Percentiles rank a stretch among this genome's conserved stretches.
These are phyloP conservation scores for Brachyistius frenatus DNA, from an alignment of 2,113 vertebrate species.

Conservation along the genomic window DNA sequence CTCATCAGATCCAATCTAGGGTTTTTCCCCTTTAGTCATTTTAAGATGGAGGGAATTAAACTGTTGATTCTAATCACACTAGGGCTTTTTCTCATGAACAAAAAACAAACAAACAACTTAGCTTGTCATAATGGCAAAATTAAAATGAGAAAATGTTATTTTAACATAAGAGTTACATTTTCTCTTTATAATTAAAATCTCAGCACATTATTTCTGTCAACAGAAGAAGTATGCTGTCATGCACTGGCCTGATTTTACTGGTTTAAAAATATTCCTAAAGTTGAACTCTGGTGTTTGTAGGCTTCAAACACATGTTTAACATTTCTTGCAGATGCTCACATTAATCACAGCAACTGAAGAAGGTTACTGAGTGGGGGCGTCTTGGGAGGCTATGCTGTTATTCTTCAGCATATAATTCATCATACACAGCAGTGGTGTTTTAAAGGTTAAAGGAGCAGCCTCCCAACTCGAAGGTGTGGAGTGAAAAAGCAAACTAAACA, in stretches of 20 bases:
- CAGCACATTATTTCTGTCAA: slow-evolving; percentile 8
- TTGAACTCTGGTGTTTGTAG: slow-evolving; percentile 31
- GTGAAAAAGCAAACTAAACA: slow-evolving; percentile 44
- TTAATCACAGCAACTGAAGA: slow-evolving; percentile 66
- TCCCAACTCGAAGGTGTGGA: slow-evolving; percentile 33
- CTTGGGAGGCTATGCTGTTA: slow-evolving; percentile 48
- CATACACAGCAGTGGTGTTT: slow-evolving; percentile 49
- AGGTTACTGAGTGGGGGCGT: slow-evolving; percentile 50
- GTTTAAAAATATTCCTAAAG: background rate
- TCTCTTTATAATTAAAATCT: slow-evolving; percentile 20
- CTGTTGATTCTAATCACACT: slow-evolving; percentile 7
- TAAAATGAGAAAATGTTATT: slow-evolving; percentile 13
- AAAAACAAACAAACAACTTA: background rate
- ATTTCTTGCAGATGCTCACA: slow-evolving; percentile 51
- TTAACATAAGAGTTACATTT: background rate
- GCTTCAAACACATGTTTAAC: slow-evolving; percentile 50
- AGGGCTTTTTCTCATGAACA: background rate
- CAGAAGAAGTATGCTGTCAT: background rate
- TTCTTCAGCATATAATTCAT: slow-evolving; percentile 62
- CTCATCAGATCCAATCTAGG: slow-evolving; percentile 37
- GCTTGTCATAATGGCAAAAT: slow-evolving; percentile 12
- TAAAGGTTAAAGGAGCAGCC: slow-evolving; percentile 72
- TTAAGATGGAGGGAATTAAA: slow-evolving; percentile 13
- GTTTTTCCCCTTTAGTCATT: slow-evolving; percentile 8
- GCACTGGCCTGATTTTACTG: slow-evolving; percentile 23